These are phyloP conservation scores for Drosophila atripex DNA, from an alignment of 2,888 invertebrate genomes.

Conservation along the genomic window DNA sequence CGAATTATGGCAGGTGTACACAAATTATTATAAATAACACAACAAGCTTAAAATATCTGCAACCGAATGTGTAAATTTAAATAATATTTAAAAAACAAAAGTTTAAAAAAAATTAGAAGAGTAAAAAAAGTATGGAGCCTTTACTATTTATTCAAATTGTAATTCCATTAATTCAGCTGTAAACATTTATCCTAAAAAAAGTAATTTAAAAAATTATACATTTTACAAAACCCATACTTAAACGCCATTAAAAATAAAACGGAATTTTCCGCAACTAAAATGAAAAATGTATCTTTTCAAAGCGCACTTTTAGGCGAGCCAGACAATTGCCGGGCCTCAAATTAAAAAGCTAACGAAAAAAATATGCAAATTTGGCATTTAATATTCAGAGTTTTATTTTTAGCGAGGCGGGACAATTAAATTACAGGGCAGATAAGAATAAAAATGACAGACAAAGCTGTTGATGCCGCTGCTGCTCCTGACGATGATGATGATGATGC, in stretches of 20 bases:
- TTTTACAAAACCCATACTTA: neutral
- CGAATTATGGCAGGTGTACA: neutral
- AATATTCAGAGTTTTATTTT: constrained; percentile 28
- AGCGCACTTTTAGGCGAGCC: constrained; percentile 19
- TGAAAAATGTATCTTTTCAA: neutral
- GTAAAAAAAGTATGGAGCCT: too few species aligned
- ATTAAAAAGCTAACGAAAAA: constrained; percentile 15
- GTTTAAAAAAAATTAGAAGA: neutral
- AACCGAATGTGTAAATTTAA: neutral
- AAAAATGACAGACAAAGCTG: constrained; percentile 46
- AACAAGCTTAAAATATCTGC: neutral
- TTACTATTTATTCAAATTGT: too few species aligned
- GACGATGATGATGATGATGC: constrained; percentile 37
- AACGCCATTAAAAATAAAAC: neutral
- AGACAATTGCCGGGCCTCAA: constrained; percentile 9
- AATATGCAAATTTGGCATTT: constrained; percentile 60
- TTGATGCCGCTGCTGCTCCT: constrained; percentile 12
- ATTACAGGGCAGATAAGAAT: constrained; percentile 35
- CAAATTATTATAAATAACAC: constrained; percentile 10
- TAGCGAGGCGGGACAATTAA: constrained; percentile 21
- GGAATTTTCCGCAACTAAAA: constrained; percentile 18
- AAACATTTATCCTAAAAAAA: too few species aligned
- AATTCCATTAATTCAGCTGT: too few species aligned
- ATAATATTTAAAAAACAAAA: neutral
- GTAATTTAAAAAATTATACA: too few species aligned